A percentile compares a stretch with the other conserved stretches of the same genome.
Evolutionary conservation across 2,113 vertebrate species (phyloP).

Genomic region (Felis chaus): DNA sequence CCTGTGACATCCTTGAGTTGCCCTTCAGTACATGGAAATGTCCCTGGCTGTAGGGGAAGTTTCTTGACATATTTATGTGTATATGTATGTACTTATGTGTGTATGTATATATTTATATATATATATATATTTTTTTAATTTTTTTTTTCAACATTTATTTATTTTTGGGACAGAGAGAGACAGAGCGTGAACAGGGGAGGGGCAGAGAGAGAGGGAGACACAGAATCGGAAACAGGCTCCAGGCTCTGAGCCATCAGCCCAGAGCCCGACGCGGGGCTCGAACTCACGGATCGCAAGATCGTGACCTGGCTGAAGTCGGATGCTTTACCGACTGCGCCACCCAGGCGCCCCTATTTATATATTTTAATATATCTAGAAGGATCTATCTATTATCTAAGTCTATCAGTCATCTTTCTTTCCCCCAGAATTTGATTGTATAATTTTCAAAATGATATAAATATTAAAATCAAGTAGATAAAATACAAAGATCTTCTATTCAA

Average conservation of each 20-base stretch:
- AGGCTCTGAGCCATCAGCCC: no score
- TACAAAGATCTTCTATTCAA: not conserved
- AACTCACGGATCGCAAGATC: no score
- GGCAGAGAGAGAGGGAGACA: no score
- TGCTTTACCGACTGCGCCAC: no score
- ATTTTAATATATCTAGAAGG: not conserved
- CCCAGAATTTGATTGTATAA: not conserved
- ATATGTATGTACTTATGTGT: not conserved
- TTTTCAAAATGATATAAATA: not conserved
- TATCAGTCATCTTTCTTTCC: not conserved
- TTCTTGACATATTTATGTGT: not conserved
- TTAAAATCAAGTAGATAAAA: not conserved
- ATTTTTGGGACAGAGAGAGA: no score
- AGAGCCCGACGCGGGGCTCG: no score
- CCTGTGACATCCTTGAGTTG: not conserved
- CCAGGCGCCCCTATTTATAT: no score
- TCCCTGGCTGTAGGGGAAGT: not conserved
- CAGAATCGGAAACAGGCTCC: no score
- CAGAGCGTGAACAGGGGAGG: no score
- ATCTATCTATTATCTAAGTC: not conserved
- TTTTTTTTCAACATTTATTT: no score
- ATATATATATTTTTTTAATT: no score
- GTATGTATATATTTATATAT: not conserved
- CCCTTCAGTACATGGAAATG: not conserved
- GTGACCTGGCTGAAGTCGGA: no score